phyloP scores from a whole-genome alignment of 2,888 invertebrate genomes.

The Allophyes oxyacanthae region DNA sequence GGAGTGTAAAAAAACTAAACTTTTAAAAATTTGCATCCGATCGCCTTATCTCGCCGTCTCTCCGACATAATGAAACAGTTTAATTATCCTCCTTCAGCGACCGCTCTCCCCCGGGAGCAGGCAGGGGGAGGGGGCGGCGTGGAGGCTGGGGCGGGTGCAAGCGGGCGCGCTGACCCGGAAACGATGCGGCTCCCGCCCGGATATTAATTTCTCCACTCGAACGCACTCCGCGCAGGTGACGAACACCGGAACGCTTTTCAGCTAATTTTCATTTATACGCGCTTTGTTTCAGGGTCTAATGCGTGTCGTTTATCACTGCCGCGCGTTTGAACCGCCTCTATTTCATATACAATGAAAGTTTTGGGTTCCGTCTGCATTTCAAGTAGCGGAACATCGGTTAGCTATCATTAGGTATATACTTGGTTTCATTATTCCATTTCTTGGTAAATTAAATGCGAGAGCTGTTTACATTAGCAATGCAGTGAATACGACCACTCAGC shows the following conservation, averaged over 20 bases:
- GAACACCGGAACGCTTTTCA: conserved; percentile 54
- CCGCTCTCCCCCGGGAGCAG: conserved; percentile 14
- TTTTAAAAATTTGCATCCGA: conserved; percentile 57
- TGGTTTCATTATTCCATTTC: conserved; percentile 6
- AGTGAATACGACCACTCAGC: conserved; percentile 4
- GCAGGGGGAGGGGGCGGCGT: background rate
- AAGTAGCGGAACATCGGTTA: background rate
- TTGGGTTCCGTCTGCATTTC: background rate
- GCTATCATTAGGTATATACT: conserved; percentile 2
- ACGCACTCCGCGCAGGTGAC: conserved; percentile 67
- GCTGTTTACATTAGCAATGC: conserved; percentile 4
- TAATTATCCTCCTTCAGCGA: conserved; percentile 70
- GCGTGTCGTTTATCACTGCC: conserved; percentile 19
- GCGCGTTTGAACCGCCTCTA: background rate
- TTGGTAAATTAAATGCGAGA: conserved; percentile 6
- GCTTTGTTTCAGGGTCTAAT: conserved; percentile 38
- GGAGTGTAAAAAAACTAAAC: conserved; percentile 38
- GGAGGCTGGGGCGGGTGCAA: conserved; percentile 17
- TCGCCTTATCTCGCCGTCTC: conserved; percentile 58
- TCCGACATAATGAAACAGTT: conserved; percentile 73
- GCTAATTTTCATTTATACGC: conserved; percentile 50
- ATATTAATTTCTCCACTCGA: conserved; percentile 79
- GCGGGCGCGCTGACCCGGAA: conserved; percentile 73
- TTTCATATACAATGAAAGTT: conserved; percentile 2
- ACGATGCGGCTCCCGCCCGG: conserved; percentile 74